Percentiles rank a stretch among this genome's conserved stretches.
Conservation (phyloP, 2,797 vertebrate species). For the Apodemus agrarius region DNA sequence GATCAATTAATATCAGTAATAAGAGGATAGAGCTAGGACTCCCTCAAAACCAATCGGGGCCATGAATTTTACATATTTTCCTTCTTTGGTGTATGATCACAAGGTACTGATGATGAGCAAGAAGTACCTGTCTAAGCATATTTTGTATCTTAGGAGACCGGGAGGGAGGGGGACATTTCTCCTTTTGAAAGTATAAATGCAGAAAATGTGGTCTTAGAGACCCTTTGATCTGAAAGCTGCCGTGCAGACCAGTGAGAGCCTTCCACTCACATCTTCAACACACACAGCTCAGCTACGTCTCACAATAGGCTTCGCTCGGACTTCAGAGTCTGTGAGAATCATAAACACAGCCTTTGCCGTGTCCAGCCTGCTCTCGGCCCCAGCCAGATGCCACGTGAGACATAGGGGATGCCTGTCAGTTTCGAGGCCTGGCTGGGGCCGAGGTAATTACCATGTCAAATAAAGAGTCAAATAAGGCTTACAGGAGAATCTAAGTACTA, state of each 20-base stretch:
- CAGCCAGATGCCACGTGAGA: neutral
- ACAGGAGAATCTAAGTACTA: neutral
- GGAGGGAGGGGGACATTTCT: neutral
- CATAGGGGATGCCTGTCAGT: neutral
- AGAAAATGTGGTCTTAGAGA: constrained; percentile 32
- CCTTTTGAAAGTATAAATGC: constrained; percentile 40
- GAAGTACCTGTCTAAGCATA: neutral
- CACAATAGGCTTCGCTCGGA: neutral
- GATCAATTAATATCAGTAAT: constrained; percentile 50
- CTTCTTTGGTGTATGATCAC: constrained; percentile 27
- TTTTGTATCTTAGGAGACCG: neutral
- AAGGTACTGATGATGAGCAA: constrained; percentile 35
- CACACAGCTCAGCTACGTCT: neutral
- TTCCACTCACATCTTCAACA: neutral
- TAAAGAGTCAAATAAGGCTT: neutral
- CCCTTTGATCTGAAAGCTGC: constrained; percentile 31
- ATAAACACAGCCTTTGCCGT: neutral
- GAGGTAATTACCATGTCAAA: neutral
- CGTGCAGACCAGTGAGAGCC: neutral
- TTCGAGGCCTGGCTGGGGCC: neutral
- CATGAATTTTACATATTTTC: constrained; percentile 64
- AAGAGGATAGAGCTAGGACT: constrained; percentile 33
- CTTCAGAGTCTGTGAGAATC: neutral
- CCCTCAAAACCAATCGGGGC: constrained; percentile 40
- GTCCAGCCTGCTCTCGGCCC: too few relatives aligned